Base-by-base conservation (phyloP, 2,113 vertebrate genomes). In the Nansenia antarctica region DNA sequence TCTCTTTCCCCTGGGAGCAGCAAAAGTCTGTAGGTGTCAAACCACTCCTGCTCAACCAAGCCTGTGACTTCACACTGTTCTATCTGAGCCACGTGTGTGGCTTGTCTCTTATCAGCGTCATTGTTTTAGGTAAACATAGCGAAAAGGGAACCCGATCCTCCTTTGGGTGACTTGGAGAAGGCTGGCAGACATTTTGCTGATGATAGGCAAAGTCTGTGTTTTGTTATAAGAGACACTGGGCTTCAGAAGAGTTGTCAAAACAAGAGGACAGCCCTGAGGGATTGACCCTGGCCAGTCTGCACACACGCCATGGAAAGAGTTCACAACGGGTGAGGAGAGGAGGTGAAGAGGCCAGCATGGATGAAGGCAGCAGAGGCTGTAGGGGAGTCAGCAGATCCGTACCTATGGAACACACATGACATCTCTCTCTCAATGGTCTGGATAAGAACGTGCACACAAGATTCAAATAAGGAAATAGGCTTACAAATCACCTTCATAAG, bases 191-290 rank as follows among this genome's bases (percentile, higher is more conserved):
- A 81, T 87, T 88, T 78, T 79, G 80, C 85, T 81, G 76, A 78
- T 84, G 88, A 86, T 76, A 77, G 87, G 73, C 78, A 73, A n/a
- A 73, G 74, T 73, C 82, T 82, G 73, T 90, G 85, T 90, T 87
- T 88, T 81, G 87, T 85, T 89, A 84, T 85, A 89, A 91, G 83
- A 85, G 85, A 91, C 84, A 86, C 87, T 79, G 70, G 78, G 78
- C 85, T 87, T 87, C 86, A 83, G 73, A 80, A 70, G 84, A 88
- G 84, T 86, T 92, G 88, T 91, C 90, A 91, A 92, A 92, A 91
- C 89, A 92, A 87, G 78, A 83, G 82, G 78, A 73, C 72, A 71
- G 45, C 84, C 85, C 83, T 79, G 73, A 78, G 77, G 79, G 80
- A 87, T 89, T 86, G 89, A 74, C 58, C 76, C 58, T 2, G 72